Percentiles rank a stretch among this genome's conserved stretches.
Evolutionary conservation across 2,888 invertebrate species (phyloP).

Genomic region (Volucella bombylans): DNA sequence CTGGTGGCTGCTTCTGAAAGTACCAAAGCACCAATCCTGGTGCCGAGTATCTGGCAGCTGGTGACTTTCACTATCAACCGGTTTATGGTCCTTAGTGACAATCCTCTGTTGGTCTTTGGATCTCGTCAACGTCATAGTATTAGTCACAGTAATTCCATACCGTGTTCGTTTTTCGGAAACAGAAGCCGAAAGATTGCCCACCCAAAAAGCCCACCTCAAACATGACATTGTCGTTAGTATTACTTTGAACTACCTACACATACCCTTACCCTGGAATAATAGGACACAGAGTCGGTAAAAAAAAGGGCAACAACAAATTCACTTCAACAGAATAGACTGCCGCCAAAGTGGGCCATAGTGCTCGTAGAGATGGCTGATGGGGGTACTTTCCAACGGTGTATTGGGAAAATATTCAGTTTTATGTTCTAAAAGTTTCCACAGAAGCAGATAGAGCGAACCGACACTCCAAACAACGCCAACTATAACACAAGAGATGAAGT

Average conservation of each 20-base stretch:
- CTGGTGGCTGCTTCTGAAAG: constrained; percentile 46
- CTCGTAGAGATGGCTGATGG: background rate
- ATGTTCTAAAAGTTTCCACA: constrained; percentile 55
- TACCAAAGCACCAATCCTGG: background rate
- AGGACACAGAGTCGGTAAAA: constrained; percentile 13
- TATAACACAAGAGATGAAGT: constrained; percentile 9
- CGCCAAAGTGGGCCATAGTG: too few species aligned
- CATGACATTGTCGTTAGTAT: constrained; percentile 38
- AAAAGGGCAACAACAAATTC: constrained; percentile 32
- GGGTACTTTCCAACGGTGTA: constrained; percentile 28
- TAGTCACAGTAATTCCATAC: background rate
- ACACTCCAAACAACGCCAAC: background rate
- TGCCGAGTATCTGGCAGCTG: background rate
- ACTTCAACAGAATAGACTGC: constrained; percentile 27
- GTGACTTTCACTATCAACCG: constrained; percentile 55
- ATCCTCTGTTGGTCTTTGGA: constrained; percentile 11
- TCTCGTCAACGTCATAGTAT: constrained; percentile 18
- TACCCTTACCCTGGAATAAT: background rate
- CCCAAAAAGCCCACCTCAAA: constrained; percentile 41
- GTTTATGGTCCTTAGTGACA: too few species aligned
- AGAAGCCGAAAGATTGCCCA: constrained; percentile 33
- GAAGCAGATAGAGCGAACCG: constrained; percentile 22
- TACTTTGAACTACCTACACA: background rate
- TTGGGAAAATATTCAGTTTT: constrained; percentile 67
- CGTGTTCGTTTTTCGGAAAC: constrained; percentile 24